Percentiles rank a stretch among this genome's conserved stretches.
Conservation (phyloP, 2,797 vertebrate species). For the Enteromius anoplus region DNA sequence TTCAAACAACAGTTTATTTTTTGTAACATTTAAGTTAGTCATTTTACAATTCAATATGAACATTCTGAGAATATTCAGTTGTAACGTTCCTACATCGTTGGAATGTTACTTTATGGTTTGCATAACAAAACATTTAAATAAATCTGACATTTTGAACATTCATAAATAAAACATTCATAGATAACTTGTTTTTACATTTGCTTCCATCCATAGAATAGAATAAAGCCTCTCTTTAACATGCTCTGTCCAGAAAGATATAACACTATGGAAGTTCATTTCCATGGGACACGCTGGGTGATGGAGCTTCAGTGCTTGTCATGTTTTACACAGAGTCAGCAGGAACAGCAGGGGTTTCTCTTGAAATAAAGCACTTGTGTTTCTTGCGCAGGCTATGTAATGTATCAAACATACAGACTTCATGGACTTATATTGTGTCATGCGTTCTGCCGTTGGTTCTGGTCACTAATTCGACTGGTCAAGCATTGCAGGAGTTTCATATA, state of each 20-base stretch:
- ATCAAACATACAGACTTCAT: not conserved
- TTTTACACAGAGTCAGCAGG: not conserved
- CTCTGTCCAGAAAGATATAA: not conserved
- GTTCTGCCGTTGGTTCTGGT: not conserved
- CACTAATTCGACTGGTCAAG: not conserved
- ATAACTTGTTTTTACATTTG: not conserved
- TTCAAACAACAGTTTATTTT: not conserved
- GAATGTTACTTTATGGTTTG: not conserved
- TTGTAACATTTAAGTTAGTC: too few relatives aligned
- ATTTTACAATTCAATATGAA: not conserved
- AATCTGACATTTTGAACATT: not conserved
- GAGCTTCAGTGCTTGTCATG: not conserved
- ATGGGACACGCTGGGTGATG: not conserved
- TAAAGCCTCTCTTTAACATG: not conserved
- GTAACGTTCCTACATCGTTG: not conserved
- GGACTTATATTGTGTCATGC: not conserved
- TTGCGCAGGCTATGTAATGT: not conserved
- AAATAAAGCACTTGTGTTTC: not conserved
- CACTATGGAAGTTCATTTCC: not conserved
- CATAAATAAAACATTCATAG: not conserved
- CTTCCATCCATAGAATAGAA: not conserved
- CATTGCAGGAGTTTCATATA: not conserved
- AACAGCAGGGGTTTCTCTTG: not conserved
- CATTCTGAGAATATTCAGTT: not conserved
- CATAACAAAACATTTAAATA: not conserved